phyloP scores from a whole-genome alignment of 2,113 vertebrate species.

The Sterrhoptilus dennistouni region DNA sequence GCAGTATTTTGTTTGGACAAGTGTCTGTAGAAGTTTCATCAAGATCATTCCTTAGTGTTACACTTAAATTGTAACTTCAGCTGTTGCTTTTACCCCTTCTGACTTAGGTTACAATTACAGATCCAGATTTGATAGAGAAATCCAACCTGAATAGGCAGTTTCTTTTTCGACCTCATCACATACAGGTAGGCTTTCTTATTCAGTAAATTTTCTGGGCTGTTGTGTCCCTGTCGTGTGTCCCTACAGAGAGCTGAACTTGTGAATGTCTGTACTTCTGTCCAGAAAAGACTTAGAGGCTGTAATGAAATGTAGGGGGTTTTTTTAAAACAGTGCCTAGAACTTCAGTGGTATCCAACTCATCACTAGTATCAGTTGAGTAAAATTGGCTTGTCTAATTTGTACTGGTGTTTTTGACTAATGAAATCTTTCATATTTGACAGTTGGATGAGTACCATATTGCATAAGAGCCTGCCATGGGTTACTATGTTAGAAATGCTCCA shows the following conservation, averaged over 20 bases:
- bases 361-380: neutral
- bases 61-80: neutral
- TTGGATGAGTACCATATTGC: neutral
- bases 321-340: neutral
- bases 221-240: neutral
- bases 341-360: neutral
- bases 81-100: constrained; percentile 47
- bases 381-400: neutral
- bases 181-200: constrained; percentile 82
- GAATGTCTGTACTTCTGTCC: neutral
- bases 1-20: neutral
- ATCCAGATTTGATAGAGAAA: constrained; percentile 98
- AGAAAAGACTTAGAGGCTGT: neutral
- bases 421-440: neutral
- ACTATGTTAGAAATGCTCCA: neutral
- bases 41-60: neutral
- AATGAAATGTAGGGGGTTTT: neutral
- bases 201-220: neutral
- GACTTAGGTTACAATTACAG: constrained; percentile 90
- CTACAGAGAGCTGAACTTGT: neutral
- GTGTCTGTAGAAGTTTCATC: neutral
- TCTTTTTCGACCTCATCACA: constrained; percentile 94
- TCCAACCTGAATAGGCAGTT: constrained; percentile 98
- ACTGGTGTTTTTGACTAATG: neutral
- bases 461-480: neutral